Base-by-base conservation (phyloP, 2,888 invertebrate genomes). In the Erynnis tages region DNA sequence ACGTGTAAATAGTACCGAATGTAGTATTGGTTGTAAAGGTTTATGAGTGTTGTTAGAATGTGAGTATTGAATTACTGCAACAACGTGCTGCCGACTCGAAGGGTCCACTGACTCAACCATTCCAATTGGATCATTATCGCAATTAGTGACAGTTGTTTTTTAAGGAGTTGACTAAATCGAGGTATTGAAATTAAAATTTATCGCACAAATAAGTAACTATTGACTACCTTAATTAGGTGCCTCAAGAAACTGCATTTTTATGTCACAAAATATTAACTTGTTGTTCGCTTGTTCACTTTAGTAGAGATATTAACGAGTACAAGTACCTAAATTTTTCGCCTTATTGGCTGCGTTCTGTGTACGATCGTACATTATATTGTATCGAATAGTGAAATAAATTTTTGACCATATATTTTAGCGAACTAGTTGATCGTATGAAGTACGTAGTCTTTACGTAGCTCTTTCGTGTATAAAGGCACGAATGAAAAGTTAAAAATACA, bases 131-230 rank as follows among this genome's bases (percentile, higher is more conserved):
- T 67, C 64, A 63, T 38, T 35, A 21, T 61, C 60, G 65, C 67
- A 57, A 62, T 56, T 57, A 54, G 66, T 61, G 56, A 63, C 48
- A 30, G 37, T 48, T 32, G 44, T 37, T 34, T 37, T 43, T 43
- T 50, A 50, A 32, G 25, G 27, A 32, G 16, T 50, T 43, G 30
- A 43, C 23, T 52, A 25, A 30, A 52, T 30, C 44, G 44, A 25
- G 30, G 50, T 50, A 19, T 41, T 43, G 13, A n/a, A 37, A 41
- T 48, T 40, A 45, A 41, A 44, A 47, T 35, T 49, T 63, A 69
- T 73, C 83, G 84, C 84, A 84, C 83, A 85, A 83, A 79, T 62
- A 66, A 61, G 64, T 62, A 54, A 59, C 55, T 59, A 63, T 57
- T 55, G 55, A 60, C 50, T 67, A 69, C 62, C 53, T 77, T 72